Conservation (phyloP, 2,113 vertebrate genomes). For the Nyctereutes procyonoides region DNA sequence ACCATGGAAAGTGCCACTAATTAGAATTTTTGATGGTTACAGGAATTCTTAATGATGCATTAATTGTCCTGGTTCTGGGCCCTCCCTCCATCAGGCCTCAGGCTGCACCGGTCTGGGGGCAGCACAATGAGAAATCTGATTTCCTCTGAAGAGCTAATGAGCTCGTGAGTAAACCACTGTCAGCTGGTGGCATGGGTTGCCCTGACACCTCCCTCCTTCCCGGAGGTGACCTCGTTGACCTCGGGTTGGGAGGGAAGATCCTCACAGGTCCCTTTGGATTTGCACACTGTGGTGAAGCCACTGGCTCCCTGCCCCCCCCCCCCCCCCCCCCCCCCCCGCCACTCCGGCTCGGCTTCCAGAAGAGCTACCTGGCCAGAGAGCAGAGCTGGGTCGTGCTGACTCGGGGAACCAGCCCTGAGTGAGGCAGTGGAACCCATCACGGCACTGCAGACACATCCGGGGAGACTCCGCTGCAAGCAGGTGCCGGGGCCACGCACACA, state of each 20-base stretch:
- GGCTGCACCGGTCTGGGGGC: conserved; percentile 50
- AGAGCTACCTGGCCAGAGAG: not conserved
- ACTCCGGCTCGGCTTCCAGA: not conserved
- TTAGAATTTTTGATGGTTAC: not conserved
- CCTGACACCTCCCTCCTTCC: not conserved
- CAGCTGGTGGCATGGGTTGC: conserved; percentile 57
- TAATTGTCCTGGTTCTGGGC: not conserved
- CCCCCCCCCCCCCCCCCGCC: not conserved
- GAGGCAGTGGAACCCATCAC: not conserved
- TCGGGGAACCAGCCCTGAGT: not conserved
- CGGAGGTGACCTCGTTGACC: accelerated
- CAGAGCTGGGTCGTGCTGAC: not conserved
- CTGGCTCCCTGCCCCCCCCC: too few species aligned
- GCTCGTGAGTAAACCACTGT: conserved; percentile 78
- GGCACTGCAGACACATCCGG: too few species aligned
- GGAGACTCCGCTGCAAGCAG: accelerated
- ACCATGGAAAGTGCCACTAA: not conserved
- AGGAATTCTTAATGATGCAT: not conserved
- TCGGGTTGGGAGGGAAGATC: not conserved
- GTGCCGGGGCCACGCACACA: too few species aligned
- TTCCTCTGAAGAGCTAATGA: conserved; percentile 78
- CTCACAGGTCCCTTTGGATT: not conserved
- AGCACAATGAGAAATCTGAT: conserved; percentile 74
- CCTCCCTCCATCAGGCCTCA: not conserved
- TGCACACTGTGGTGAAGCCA: not conserved